Evolutionary conservation across 2,797 vertebrate species (phyloP).

Genomic region (Odontamblyopus rebecca): DNA sequence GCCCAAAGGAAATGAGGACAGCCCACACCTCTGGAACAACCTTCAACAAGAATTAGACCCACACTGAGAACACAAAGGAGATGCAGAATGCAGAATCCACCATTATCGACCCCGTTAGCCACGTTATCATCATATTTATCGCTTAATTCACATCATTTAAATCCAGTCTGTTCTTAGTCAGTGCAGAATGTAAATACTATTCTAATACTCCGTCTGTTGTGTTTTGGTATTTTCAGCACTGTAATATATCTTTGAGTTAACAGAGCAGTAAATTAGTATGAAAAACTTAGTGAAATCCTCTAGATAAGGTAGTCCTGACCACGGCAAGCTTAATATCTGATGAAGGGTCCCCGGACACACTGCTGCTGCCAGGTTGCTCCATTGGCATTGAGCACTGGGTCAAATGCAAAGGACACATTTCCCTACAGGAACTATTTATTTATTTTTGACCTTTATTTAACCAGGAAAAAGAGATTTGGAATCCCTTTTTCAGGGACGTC

Average conservation of each 20-base stretch:
- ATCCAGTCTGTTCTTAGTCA: background rate
- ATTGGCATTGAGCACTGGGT: no score
- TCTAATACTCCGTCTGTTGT: background rate
- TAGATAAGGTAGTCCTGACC: no score
- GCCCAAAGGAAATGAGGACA: background rate
- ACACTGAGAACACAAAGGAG: background rate
- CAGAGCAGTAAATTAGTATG: background rate
- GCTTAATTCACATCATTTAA: background rate
- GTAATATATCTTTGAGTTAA: background rate
- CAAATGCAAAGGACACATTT: no score
- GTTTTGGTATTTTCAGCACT: background rate
- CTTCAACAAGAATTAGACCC: conserved; percentile 11
- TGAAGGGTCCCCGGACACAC: no score
- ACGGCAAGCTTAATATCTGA: no score
- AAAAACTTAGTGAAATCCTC: background rate
- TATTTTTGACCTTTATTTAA: no score
- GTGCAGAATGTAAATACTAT: background rate
- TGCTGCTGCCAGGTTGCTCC: no score
- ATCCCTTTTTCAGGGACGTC: no score
- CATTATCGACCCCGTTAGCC: background rate
- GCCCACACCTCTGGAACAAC: conserved; percentile 4
- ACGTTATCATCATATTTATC: background rate
- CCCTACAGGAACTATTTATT: no score
- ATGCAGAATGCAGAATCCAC: background rate
- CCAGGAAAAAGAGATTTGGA: no score